A percentile compares a stretch with the other conserved stretches of the same genome.
Conservation (phyloP, 2,113 vertebrate genomes). For the Apaloderma vittatum region DNA sequence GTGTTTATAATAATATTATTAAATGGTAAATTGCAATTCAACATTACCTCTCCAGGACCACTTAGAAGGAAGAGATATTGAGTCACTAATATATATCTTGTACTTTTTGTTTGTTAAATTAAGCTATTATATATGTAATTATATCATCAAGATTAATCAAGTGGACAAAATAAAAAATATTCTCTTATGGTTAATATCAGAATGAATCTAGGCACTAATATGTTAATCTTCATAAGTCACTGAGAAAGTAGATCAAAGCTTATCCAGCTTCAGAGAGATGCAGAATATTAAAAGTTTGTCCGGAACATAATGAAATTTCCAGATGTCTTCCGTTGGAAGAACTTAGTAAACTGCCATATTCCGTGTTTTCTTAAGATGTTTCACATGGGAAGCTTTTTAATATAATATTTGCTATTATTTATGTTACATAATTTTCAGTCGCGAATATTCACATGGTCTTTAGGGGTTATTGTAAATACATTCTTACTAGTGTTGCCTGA, state of each 20-base stretch:
- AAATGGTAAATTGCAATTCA: background rate
- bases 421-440: background rate
- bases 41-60: background rate
- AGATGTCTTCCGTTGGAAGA: background rate
- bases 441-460: background rate
- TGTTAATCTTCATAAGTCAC: background rate
- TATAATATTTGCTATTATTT: background rate
- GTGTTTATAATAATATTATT: background rate
- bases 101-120: slow-evolving; percentile 22
- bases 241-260: background rate
- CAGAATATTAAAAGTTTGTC: background rate
- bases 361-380: background rate
- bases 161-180: background rate
- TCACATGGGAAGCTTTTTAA: background rate
- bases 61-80: background rate
- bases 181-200: background rate
- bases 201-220: background rate
- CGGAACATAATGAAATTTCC: background rate
- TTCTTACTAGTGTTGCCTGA: too few relatives aligned
- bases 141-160: background rate
- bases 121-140: background rate
- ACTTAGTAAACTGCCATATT: background rate
- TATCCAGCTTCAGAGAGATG: background rate
- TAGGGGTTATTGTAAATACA: background rate
- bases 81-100: background rate